Conservation (phyloP, 2,797 vertebrate species). For the Anguilla marmorata region DNA sequence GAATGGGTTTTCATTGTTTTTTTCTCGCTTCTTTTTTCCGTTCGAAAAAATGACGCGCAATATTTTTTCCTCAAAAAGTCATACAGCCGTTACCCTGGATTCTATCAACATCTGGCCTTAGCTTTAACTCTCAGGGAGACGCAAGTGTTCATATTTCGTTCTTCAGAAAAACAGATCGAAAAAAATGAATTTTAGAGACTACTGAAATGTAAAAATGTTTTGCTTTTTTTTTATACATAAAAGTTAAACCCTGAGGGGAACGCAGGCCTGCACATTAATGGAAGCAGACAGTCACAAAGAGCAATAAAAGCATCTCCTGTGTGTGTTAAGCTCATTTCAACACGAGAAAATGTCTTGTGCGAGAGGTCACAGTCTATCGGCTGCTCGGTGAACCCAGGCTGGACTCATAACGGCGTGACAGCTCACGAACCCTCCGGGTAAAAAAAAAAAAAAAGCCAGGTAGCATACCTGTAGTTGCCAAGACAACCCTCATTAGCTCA, state of each 20-base stretch:
- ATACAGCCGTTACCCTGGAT: not conserved
- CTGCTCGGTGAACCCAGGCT: not conserved
- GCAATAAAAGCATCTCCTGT: not conserved
- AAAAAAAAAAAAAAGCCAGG: not conserved
- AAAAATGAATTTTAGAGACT: too few relatives aligned
- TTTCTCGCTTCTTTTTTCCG: not conserved
- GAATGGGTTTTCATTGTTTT: not conserved
- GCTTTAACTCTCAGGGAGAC: not conserved
- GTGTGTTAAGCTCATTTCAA: not conserved
- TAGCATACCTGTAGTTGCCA: conserved; percentile 30
- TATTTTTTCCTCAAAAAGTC: not conserved
- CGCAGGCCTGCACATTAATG: not conserved
- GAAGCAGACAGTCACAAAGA: not conserved
- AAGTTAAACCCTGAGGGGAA: not conserved
- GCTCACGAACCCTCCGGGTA: not conserved
- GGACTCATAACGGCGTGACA: not conserved
- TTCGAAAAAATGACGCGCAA: not conserved
- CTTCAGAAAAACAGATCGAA: not conserved
- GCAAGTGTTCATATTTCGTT: not conserved
- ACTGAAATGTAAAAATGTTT: too few relatives aligned
- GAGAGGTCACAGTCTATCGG: not conserved
- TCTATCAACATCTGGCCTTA: not conserved
- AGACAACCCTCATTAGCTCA: conserved; percentile 48
- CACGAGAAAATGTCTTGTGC: too few relatives aligned
- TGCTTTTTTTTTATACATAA: too few relatives aligned